Evolutionary conservation across 2,888 invertebrate species (phyloP), one percentile per base, ranked within the genome.

Genomic region (Thyatira batis): DNA sequence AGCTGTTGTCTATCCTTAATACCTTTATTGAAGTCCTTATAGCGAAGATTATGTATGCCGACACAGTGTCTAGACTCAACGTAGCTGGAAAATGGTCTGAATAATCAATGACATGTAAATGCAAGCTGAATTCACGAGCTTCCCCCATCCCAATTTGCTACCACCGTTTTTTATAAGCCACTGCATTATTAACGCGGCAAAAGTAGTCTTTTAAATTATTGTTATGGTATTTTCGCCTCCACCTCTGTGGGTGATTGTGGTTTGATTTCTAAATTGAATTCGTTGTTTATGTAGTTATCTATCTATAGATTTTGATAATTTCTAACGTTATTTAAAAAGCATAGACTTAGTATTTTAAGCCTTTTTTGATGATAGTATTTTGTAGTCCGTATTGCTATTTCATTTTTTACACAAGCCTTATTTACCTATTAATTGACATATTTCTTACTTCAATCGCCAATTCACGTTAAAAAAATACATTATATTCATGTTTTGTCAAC

Each of bases 41-140:
- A 17, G 2, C 39, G 17, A 8, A 39, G 13, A 33, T 33, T 17
- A 2, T 39, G 11, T 39, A 4, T 46, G 11, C 20, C 28, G 28
- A 27, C 48, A 45, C 51, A 33, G 58, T 65, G 67, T 64, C 65
- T 48, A 27, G 27, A 27, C 48, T 27, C 48, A 39, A n/a, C 8
- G 28, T 27, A 28, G 50, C 54, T 57, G 60, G 50, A 60, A 49
- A 58, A 60, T 61, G 58, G 55, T 61, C 73, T 86, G 84, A 84
- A 87, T 86, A 79, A 80, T 80, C 81, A 81, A 87, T 83, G 84
- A 68, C 78, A 86, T 85, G 86, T 84, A 85, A 85, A 87, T 87
- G 82, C 81, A 78, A 68, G 70, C 73, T 63, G 76, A 75, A 80
- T 80, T 78, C 79, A 74, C 64, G 73, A 75, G 71, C 61, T 60